Evolutionary conservation across 2,888 invertebrate species (phyloP).

Genomic region (Drosophila dives): DNA sequence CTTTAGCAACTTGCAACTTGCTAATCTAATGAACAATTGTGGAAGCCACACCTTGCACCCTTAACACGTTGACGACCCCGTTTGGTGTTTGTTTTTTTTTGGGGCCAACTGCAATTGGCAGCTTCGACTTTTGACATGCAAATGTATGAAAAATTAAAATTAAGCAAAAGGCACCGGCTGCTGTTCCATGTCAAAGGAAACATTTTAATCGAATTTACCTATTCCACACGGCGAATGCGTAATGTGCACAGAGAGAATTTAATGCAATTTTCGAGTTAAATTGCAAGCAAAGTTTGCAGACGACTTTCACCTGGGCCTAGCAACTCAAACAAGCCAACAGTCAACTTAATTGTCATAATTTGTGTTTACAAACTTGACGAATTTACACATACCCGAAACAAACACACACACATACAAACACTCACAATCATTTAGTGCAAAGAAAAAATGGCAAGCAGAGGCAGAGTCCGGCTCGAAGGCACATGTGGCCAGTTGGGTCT

Average conservation of each 20-base stretch:
- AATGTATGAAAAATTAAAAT: slow-evolving; percentile 55
- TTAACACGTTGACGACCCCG: slow-evolving; percentile 48
- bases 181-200: slow-evolving; percentile 46
- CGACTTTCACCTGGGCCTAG: slow-evolving; percentile 15
- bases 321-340: slow-evolving; percentile 69
- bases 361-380: slow-evolving; percentile 80
- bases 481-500: slow-evolving; percentile 61
- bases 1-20: slow-evolving; percentile 79
- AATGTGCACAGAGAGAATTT: slow-evolving; percentile 49
- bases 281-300: slow-evolving; percentile 65
- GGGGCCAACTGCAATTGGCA: slow-evolving; percentile 66
- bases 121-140: slow-evolving; percentile 65
- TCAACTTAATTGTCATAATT: slow-evolving; percentile 80
- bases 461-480: slow-evolving; percentile 22
- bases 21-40: slow-evolving; percentile 80
- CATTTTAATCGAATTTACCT: slow-evolving; percentile 70
- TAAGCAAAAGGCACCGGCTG: slow-evolving; percentile 28
- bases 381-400: slow-evolving; percentile 53
- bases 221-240: slow-evolving; percentile 43
- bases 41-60: slow-evolving; percentile 66
- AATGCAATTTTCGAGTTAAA: slow-evolving; percentile 71
- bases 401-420: slow-evolving; percentile 5
- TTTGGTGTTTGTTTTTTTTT: not conserved
- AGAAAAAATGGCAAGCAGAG: slow-evolving; percentile 6
- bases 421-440: not conserved